Conservation (phyloP, 2,797 vertebrate genomes). For the Pseudomugil gertrudae region DNA sequence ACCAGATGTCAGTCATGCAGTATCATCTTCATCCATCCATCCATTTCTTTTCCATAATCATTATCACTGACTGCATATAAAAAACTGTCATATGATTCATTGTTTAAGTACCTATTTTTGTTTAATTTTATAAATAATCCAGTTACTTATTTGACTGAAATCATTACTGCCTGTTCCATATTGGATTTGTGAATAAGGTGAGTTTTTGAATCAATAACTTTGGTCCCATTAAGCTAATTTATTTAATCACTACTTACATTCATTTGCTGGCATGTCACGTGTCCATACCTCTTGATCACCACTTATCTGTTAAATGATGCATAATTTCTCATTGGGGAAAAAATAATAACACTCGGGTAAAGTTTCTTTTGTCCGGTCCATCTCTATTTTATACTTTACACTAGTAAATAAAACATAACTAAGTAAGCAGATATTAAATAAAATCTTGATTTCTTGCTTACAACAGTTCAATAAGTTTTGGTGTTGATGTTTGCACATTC, state of each 20-base stretch:
- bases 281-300: conserved; percentile 1
- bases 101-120: neutral
- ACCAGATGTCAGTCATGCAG: too few relatives aligned
- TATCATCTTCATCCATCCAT: too few relatives aligned
- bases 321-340: conserved; percentile 3
- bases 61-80: neutral
- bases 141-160: neutral
- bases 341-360: conserved; percentile 3
- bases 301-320: conserved; percentile 16
- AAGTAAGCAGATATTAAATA: neutral
- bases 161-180: neutral
- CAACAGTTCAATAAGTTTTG: neutral
- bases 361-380: conserved; percentile 8
- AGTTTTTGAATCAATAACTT: neutral
- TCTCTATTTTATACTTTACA: conserved; percentile 12
- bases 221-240: conserved; percentile 11
- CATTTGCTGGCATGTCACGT: neutral
- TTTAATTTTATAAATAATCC: neutral
- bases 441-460: neutral
- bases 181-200: neutral
- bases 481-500: neutral
- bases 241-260: neutral
- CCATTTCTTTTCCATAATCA: too few relatives aligned
- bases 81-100: neutral
- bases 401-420: neutral